Percentiles rank a stretch among this genome's conserved stretches.
These are phyloP conservation scores for Cerastis leucographa DNA, from an alignment of 2,888 invertebrate species.

Conservation along the genomic window DNA sequence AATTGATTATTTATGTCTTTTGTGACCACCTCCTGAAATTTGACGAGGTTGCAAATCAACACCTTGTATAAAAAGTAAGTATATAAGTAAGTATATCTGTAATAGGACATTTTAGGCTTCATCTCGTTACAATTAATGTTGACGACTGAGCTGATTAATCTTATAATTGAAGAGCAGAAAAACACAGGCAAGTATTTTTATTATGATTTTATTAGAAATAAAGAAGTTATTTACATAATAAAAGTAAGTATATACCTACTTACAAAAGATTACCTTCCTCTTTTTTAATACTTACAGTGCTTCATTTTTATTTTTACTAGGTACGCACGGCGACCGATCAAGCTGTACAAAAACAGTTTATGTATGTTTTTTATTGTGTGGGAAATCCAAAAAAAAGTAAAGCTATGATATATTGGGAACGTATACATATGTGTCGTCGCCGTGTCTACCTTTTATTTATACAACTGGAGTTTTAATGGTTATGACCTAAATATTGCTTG, in stretches of 20 bases:
- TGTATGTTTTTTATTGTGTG: too few species aligned
- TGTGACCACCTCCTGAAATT: too few species aligned
- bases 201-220: slow-evolving; percentile 41
- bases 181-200: not conserved
- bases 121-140: not conserved
- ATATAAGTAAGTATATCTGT: too few species aligned
- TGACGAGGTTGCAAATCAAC: too few species aligned
- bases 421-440: too few species aligned
- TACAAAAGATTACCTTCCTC: not conserved
- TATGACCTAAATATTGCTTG: not conserved
- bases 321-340: too few species aligned
- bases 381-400: too few species aligned
- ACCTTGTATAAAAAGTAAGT: too few species aligned
- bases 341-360: too few species aligned
- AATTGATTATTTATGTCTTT: too few species aligned
- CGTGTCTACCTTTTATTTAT: too few species aligned
- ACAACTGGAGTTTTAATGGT: not conserved
- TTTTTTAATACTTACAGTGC: not conserved
- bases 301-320: not conserved
- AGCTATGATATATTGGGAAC: too few species aligned
- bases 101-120: not conserved
- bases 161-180: not conserved
- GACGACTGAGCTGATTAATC: not conserved
- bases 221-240: slow-evolving; percentile 13
- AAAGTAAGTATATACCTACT: not conserved